phyloP scores from a whole-genome alignment of 2,113 vertebrate species.

The Piprites chloris region DNA sequence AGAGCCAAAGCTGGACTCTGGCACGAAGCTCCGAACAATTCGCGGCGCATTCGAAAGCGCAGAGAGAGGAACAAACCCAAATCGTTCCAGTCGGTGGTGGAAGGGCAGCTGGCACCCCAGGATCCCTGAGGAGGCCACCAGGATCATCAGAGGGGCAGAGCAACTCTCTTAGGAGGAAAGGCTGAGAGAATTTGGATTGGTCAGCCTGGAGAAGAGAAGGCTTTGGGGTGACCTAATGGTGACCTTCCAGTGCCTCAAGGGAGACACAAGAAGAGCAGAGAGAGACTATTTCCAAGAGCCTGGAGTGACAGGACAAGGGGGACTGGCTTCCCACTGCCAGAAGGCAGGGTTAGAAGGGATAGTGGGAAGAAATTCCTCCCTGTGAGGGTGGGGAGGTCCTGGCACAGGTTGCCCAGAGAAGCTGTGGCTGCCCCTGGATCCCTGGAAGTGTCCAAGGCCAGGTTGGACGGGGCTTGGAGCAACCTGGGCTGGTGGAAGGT shows the following conservation, averaged over 20 bases:
- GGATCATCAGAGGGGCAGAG: background rate
- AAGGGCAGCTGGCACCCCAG: too few relatives aligned
- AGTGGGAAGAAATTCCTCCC: accelerated
- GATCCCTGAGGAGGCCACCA: background rate
- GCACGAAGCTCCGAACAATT: background rate
- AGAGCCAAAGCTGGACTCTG: background rate
- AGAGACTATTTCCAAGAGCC: background rate
- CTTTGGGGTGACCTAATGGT: accelerated
- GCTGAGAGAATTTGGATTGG: background rate
- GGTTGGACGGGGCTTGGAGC: too few relatives aligned
- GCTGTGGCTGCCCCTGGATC: background rate
- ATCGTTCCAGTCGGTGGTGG: background rate
- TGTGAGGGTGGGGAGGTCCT: background rate
- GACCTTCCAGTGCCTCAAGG: background rate
- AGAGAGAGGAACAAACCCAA: too few relatives aligned
- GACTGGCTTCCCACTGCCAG: background rate
- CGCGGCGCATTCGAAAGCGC: accelerated
- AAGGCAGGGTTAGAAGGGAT: too few relatives aligned
- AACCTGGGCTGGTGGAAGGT: accelerated
- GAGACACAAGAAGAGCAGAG: background rate
- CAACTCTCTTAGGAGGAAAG: background rate
- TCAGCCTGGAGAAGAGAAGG: background rate
- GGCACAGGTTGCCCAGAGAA: background rate
- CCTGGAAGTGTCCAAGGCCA: background rate
- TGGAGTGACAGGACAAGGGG: background rate